Conservation (phyloP, 2,888 invertebrate species). For the Eledona agricola region DNA sequence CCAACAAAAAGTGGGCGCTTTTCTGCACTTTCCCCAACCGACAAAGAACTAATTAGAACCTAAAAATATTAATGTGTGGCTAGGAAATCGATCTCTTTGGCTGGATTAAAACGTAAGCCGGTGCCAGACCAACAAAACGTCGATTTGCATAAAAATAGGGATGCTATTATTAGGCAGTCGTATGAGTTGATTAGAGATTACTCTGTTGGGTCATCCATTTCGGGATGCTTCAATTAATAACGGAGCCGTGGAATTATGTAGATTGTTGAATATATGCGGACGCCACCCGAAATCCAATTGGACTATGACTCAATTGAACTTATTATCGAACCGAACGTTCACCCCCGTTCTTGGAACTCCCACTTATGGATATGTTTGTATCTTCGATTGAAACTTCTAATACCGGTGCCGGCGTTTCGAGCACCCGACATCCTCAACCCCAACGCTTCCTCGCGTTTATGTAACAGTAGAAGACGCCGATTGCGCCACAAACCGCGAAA, state of each 20-base stretch:
- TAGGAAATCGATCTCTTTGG: too few species aligned
- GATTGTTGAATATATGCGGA: neutral
- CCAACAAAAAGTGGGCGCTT: too few species aligned
- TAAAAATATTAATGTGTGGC: too few species aligned
- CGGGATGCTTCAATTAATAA: constrained; percentile 23
- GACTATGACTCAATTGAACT: constrained; percentile 5
- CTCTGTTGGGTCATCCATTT: constrained; percentile 17
- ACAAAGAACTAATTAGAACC: too few species aligned
- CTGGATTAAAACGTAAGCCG: too few species aligned
- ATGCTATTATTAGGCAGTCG: neutral
- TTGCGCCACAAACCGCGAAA: constrained; percentile 16
- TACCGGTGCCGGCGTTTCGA: too few species aligned
- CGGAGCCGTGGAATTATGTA: constrained; percentile 9
- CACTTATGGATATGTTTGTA: too few species aligned
- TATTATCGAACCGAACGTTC: constrained; percentile 15
- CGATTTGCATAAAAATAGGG: constrained; percentile 3
- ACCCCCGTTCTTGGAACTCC: constrained; percentile 15
- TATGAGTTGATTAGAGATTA: constrained; percentile 11
- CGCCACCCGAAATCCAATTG: constrained; percentile 11
- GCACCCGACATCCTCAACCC: too few species aligned
- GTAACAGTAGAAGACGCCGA: neutral
- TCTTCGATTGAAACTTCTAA: too few species aligned
- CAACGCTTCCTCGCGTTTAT: too few species aligned
- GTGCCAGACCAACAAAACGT: too few species aligned
- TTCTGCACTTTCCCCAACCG: too few species aligned